Evolutionary conservation across 2,888 invertebrate species (phyloP), one percentile per base, ranked within the genome.

Genomic region (Microplitis manilae): DNA sequence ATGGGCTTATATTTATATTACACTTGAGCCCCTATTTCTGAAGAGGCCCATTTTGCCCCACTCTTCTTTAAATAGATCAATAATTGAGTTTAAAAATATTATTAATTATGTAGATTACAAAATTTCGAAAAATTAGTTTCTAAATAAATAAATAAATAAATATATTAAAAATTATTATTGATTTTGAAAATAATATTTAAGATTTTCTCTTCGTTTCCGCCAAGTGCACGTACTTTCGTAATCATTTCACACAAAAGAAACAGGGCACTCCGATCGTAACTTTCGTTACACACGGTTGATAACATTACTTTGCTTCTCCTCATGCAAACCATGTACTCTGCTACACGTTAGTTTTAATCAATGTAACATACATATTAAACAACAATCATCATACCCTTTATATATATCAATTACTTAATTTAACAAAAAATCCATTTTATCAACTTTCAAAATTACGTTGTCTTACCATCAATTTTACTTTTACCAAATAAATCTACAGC

Each of bases 241-340:
- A 76, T 76, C 65, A 40, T 72, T 73, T 76, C 72, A 71, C 71
- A 71, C 59, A 71, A 30, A 67, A 72, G 76, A 76, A 76, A 76
- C 61, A 59, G 67, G 59, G 41, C 72, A 59, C 67, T 72, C 68
- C 68, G 68, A 72, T 72, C 67, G 76, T 76, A 76, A 76, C 72
- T 72, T 76, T 76, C 76, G 76, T 76, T 76, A 76, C 76, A 70
- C 72, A 61, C 76, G 68, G 76, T 76, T 76, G 72, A 60, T 68
- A 76, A 72, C 68, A 68, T 38, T 6, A 38, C 38, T 38, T 38
- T 59, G 70, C 70, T 50, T 60, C 13, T 71, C 50, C 17, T 39
- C 50, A 50, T 50, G 50, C 50, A 50, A 50, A 50, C 50, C 50
- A 50, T 50, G 50, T 50, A 50, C 9, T 59, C 8, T 9, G n/a